phyloP scores from a whole-genome alignment of 2,113 vertebrate species.

The Otocyon megalotis region DNA sequence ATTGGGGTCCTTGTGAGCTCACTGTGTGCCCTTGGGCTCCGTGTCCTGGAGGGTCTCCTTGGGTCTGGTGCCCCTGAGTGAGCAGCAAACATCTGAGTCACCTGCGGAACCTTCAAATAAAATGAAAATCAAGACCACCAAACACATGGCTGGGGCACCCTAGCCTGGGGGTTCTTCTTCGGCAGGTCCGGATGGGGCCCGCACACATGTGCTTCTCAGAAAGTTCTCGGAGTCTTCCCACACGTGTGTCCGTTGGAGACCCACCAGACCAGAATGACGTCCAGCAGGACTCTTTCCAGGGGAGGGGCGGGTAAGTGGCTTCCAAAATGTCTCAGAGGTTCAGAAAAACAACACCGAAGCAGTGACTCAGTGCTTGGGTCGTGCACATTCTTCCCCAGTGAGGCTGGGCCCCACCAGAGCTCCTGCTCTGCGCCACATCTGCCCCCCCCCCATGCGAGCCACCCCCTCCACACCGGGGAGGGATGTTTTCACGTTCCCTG shows the following conservation, averaged over 20 bases:
- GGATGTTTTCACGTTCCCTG: rapidly evolving
- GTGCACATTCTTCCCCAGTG: neutral
- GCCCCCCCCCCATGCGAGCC: neutral
- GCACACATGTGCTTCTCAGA: rapidly evolving
- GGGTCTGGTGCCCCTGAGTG: rapidly evolving
- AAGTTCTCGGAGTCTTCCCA: neutral
- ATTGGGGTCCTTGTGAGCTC: rapidly evolving
- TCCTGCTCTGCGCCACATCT: too few relatives aligned
- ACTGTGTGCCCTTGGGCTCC: neutral
- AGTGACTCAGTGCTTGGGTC: neutral
- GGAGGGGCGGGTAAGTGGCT: neutral
- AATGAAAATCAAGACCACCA: neutral
- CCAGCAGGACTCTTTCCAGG: neutral
- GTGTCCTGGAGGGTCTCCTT: neutral
- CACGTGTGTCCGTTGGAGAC: neutral
- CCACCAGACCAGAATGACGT: neutral
- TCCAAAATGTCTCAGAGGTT: neutral
- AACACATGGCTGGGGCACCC: neutral
- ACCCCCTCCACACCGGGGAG: rapidly evolving
- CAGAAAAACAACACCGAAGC: neutral
- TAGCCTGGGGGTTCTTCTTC: neutral
- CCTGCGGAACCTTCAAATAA: neutral
- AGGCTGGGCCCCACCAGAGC: neutral
- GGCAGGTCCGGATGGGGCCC: neutral
- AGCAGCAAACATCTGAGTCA: neutral